Evolutionary conservation across 30 jellyfish, hydroid and myxozoan genomes (phyloP).

Genomic region (Chrysaora quinquecirrha): DNA sequence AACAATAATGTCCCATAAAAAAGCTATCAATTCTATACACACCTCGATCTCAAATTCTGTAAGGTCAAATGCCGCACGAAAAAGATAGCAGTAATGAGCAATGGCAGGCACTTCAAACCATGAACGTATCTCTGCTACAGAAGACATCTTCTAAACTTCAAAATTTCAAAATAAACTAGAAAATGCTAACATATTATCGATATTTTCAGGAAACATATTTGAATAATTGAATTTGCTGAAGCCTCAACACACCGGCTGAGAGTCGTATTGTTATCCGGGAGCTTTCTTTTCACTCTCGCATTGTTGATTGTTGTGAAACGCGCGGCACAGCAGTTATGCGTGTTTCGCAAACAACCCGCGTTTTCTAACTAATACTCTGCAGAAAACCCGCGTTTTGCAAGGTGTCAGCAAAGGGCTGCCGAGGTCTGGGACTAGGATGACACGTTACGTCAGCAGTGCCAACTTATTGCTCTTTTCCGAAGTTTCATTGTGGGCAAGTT

Average conservation of each 20-base stretch:
- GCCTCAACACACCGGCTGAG: not conserved
- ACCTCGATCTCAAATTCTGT: constrained; percentile 98
- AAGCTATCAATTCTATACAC: too few species aligned
- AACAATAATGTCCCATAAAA: too few species aligned
- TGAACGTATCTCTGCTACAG: constrained; percentile 76
- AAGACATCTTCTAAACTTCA: constrained; percentile 22
- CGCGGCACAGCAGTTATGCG: too few species aligned
- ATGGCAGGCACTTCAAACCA: constrained; percentile 99
- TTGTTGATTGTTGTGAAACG: not conserved
- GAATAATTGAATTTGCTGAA: not conserved
- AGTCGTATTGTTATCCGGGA: constrained; percentile 17
- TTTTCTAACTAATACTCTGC: too few species aligned
- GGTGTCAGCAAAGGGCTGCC: too few species aligned
- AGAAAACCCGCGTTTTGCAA: too few species aligned
- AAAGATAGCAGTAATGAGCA: constrained; percentile 91
- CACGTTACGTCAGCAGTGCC: constrained; percentile 3
- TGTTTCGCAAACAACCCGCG: too few species aligned
- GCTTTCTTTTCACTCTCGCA: not conserved
- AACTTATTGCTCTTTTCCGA: not conserved
- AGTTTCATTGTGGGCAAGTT: not conserved
- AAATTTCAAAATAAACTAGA: not conserved
- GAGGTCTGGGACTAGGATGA: not conserved
- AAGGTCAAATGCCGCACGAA: constrained; percentile 93
- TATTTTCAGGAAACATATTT: constrained; percentile 2
- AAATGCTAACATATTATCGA: not conserved